A percentile compares a stretch with the other conserved stretches of the same genome.
Evolutionary conservation across 1,140 invertebrate species (phyloP).

Genomic region (Bombus confusus): DNA sequence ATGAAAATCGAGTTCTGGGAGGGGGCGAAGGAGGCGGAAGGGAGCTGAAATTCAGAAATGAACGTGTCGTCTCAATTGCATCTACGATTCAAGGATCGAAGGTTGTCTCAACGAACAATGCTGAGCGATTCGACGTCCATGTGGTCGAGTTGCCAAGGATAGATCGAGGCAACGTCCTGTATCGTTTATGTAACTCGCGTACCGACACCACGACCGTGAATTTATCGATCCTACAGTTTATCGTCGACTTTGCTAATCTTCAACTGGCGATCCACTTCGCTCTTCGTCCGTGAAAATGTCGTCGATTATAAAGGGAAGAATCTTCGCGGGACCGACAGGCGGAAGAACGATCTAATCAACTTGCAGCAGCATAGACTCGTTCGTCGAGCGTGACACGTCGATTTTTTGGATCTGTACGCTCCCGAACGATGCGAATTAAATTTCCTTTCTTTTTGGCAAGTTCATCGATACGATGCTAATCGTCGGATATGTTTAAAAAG

Average conservation of each 20-base stretch:
- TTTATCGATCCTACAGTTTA: slow-evolving; percentile 69
- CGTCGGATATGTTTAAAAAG: no score
- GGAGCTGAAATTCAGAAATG: background rate
- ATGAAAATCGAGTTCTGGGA: background rate
- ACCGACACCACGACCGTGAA: slow-evolving; percentile 64
- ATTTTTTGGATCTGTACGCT: background rate
- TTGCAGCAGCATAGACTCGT: background rate
- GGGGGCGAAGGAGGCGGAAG: background rate
- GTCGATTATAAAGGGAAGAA: slow-evolving; percentile 3
- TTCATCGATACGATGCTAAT: background rate
- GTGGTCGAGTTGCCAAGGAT: slow-evolving; percentile 59
- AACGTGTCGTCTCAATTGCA: background rate
- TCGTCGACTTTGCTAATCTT: slow-evolving; percentile 42
- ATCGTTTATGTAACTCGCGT: slow-evolving; percentile 62
- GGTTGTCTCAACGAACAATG: background rate
- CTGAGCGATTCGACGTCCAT: background rate
- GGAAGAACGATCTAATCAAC: slow-evolving; percentile 15
- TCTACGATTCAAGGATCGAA: background rate
- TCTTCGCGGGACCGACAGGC: background rate
- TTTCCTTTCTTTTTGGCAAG: background rate
- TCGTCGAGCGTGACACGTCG: background rate
- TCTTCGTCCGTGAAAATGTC: slow-evolving; percentile 22
- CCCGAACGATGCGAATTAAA: background rate
- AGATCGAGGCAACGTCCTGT: slow-evolving; percentile 65
- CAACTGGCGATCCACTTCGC: background rate